phyloP scores from a whole-genome alignment of 2,113 vertebrate species.

The Piprites chloris region DNA sequence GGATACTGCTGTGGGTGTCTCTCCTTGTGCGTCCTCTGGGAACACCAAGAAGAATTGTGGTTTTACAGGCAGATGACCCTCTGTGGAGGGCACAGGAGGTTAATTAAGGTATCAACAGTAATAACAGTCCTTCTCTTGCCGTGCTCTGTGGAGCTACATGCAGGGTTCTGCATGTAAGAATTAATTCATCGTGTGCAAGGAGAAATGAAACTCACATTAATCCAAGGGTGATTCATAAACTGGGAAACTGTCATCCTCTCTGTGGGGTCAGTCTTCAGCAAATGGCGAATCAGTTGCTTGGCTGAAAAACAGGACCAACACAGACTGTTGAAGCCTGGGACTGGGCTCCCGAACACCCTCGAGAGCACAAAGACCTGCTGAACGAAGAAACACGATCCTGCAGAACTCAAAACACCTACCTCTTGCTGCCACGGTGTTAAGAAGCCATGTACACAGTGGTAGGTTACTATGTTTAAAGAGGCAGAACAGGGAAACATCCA shows the following conservation, averaged over 20 bases:
- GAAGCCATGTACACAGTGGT: not conserved
- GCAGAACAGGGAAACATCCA: not conserved
- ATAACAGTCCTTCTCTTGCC: not conserved
- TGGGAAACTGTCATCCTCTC: slow-evolving; percentile 94
- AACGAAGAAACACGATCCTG: not conserved
- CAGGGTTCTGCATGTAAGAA: not conserved
- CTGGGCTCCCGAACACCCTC: not conserved
- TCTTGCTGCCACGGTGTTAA: not conserved
- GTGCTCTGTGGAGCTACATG: not conserved
- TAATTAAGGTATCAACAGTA: not conserved
- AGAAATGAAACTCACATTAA: slow-evolving; percentile 82
- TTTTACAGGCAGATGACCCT: not conserved
- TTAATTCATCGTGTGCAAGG: not conserved
- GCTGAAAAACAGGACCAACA: slow-evolving; percentile 69
- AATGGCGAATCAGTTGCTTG: slow-evolving; percentile 90
- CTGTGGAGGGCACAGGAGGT: not conserved
- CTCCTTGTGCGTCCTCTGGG: not conserved
- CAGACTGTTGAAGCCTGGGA: not conserved
- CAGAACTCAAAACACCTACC: not conserved
- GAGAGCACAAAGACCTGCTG: not conserved
- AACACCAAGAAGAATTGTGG: slow-evolving; percentile 4
- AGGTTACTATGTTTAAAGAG: not conserved
- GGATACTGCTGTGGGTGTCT: not conserved
- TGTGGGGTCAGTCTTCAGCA: slow-evolving; percentile 95
- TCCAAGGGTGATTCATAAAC: slow-evolving; percentile 98